These are phyloP conservation scores for Pitta sordida DNA, from an alignment of 2,113 vertebrate genomes.

Conservation along the genomic window DNA sequence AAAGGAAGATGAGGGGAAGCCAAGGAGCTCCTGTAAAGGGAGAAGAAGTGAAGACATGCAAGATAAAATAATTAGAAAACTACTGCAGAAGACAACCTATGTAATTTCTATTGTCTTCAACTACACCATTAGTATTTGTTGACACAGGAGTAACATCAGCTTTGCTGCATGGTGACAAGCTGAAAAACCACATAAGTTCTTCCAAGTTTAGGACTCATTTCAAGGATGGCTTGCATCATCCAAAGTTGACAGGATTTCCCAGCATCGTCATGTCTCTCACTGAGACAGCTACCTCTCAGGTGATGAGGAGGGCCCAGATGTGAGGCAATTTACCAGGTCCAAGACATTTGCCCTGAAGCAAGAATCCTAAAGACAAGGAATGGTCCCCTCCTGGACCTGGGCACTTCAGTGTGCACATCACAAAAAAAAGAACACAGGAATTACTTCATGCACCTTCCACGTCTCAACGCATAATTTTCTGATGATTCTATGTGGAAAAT, in stretches of 20 bases:
- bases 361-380: neutral
- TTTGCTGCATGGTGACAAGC: neutral
- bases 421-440: neutral
- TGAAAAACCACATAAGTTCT: neutral
- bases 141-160: neutral
- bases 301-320: neutral
- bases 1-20: neutral
- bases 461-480: neutral
- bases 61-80: neutral
- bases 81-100: neutral
- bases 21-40: neutral
- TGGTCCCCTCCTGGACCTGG: neutral
- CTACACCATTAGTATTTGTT: neutral
- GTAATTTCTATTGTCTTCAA: neutral
- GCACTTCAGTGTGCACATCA: neutral
- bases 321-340: neutral
- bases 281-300: neutral
- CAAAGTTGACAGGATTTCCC: neutral
- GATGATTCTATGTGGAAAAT: neutral
- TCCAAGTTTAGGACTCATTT: neutral
- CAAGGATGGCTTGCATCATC: neutral
- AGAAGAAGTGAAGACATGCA: neutral
- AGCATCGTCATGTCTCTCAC: neutral
- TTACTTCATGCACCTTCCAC: neutral
- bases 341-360: neutral